phyloP scores from a whole-genome alignment of 2,797 vertebrate species.

The Aratinga solstitialis region DNA sequence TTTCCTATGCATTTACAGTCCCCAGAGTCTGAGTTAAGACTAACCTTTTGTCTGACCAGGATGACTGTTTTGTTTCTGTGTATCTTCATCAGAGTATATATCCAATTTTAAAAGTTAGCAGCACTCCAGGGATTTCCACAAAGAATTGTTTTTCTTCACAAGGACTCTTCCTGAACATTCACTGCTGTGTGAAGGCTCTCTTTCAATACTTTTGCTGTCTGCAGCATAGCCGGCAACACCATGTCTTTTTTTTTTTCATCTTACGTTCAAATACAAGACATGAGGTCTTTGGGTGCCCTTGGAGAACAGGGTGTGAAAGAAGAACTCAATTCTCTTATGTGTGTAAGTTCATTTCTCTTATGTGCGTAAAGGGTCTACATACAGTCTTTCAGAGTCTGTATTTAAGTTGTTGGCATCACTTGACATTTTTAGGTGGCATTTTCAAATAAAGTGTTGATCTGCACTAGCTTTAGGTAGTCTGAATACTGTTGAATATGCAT shows the following conservation, averaged over 20 bases:
- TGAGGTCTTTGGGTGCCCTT: neutral
- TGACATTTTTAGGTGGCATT: neutral
- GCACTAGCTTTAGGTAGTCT: neutral
- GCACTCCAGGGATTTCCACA: neutral
- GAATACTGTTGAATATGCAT: neutral
- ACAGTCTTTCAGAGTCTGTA: neutral
- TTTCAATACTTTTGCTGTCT: neutral
- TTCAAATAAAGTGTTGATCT: neutral
- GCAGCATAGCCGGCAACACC: neutral
- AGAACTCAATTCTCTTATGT: neutral
- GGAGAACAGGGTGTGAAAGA: neutral
- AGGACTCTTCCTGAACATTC: neutral
- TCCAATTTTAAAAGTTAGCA: neutral
- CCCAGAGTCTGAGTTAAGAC: neutral
- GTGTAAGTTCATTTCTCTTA: neutral
- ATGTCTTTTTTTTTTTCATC: rapidly evolving
- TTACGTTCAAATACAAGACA: neutral
- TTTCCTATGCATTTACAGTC: neutral
- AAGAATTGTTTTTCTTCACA: neutral
- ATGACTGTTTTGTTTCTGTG: neutral
- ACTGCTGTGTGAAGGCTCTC: neutral
- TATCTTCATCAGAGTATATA: neutral
- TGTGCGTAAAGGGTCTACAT: neutral
- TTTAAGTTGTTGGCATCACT: neutral
- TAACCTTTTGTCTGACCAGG: neutral